phyloP scores from a whole-genome alignment of 2,888 invertebrate species.

The Caenorhabditis imperialis region DNA sequence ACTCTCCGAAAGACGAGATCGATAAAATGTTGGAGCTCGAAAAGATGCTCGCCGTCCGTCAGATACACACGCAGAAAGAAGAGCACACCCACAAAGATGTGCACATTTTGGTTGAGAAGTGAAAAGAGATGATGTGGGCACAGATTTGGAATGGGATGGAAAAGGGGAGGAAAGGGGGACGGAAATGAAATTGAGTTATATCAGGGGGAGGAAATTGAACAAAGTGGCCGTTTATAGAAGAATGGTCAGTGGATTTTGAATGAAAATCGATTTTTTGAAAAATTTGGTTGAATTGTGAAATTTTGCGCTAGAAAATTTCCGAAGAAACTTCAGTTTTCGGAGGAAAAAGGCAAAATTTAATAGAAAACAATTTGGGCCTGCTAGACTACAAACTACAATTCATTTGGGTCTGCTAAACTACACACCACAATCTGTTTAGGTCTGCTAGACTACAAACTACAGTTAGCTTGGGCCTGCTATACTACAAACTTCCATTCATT shows the following conservation, averaged over 20 bases:
- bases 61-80: too few species aligned
- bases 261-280: too few species aligned
- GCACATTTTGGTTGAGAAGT: slow-evolving; percentile 17
- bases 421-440: too few species aligned
- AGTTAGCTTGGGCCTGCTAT: background rate
- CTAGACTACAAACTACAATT: too few species aligned
- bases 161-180: background rate
- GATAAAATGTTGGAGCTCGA: slow-evolving; percentile 4
- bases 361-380: too few species aligned
- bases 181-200: too few species aligned
- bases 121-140: too few species aligned
- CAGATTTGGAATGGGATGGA: too few species aligned
- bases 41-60: too few species aligned
- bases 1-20: background rate
- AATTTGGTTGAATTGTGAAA: background rate
- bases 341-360: too few species aligned
- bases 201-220: background rate
- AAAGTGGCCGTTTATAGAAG: background rate
- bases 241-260: slow-evolving; percentile 15
- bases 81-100: slow-evolving; percentile 2
- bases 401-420: too few species aligned
- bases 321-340: slow-evolving; percentile 5
- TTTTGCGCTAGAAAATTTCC: slow-evolving; percentile 4
- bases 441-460: too few species aligned
- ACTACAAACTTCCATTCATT: slow-evolving; percentile 1